Evolutionary conservation across 2,797 vertebrate species (phyloP).

Genomic region (Muraenolepis orangiensis): DNA sequence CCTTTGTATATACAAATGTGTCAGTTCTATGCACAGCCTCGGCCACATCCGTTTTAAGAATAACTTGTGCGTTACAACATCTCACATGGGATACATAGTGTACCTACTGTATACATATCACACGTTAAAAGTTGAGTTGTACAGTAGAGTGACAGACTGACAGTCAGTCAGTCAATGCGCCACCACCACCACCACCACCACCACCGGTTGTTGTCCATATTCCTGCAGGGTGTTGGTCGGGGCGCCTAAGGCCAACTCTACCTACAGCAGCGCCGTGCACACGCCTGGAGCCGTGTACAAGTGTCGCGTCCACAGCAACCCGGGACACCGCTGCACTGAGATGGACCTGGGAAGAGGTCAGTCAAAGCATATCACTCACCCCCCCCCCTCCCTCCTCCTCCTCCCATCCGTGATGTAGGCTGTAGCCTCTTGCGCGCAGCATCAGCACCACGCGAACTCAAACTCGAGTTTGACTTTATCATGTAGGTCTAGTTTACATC

Average conservation of each 20-base stretch:
- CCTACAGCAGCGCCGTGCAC: slow-evolving; percentile 85
- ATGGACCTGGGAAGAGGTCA: slow-evolving; percentile 95
- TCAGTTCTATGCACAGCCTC: background rate
- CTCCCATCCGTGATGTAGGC: no score
- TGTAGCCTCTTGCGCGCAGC: background rate
- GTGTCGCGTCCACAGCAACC: slow-evolving; percentile 94
- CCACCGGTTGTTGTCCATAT: background rate
- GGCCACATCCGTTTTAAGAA: background rate
- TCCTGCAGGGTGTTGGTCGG: slow-evolving; percentile 90
- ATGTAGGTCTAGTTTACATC: no score
- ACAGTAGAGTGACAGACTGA: background rate
- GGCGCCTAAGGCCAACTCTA: slow-evolving; percentile 90
- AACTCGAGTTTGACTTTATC: no score
- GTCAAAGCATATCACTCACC: no score
- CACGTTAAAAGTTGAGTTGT: background rate
- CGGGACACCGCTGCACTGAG: slow-evolving; percentile 92
- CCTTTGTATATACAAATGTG: background rate
- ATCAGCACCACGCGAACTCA: background rate
- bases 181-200: background rate
- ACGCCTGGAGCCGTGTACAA: slow-evolving; percentile 94
- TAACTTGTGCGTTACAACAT: background rate
- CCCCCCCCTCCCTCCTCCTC: background rate
- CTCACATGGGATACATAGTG: background rate
- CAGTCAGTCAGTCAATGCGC: background rate
- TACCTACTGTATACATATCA: background rate